Conservation (phyloP, 2,113 vertebrate species). For the Saccopteryx leptura region DNA sequence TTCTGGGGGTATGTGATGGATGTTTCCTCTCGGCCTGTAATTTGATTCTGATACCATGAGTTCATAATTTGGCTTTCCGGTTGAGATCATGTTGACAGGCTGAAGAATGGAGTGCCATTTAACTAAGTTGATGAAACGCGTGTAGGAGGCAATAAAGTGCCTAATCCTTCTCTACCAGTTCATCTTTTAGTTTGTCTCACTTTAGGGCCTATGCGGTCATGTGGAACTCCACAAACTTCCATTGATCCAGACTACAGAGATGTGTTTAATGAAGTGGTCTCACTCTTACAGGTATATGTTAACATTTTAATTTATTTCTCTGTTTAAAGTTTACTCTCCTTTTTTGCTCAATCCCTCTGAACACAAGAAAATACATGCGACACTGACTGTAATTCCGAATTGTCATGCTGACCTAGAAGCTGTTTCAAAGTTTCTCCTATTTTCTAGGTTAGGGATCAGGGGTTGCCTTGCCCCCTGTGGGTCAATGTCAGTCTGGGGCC, state of each 20-base stretch:
- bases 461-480: neutral
- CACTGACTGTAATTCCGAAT: neutral
- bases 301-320: neutral
- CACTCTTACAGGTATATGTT: neutral
- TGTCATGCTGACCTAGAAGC: conserved; percentile 30
- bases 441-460: neutral
- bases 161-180: conserved; percentile 43
- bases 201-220: conserved; percentile 9
- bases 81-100: conserved; percentile 67
- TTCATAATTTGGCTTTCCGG: conserved; percentile 77
- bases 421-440: conserved; percentile 43
- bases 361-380: neutral
- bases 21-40: conserved; percentile 59
- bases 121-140: conserved; percentile 64
- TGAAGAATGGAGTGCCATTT: conserved; percentile 70
- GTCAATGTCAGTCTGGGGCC: neutral
- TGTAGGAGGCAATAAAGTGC: conserved; percentile 43
- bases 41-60: conserved; percentile 72
- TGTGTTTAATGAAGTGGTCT: conserved; percentile 3
- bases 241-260: conserved; percentile 15
- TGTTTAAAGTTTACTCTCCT: too few species aligned
- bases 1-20: conserved; percentile 56
- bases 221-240: neutral
- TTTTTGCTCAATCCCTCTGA: neutral
- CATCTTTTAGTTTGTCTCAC: conserved; percentile 61